Percentiles rank a stretch among this genome's conserved stretches.
Conservation (phyloP, 2,113 vertebrate genomes). For the Gavia stellata region DNA sequence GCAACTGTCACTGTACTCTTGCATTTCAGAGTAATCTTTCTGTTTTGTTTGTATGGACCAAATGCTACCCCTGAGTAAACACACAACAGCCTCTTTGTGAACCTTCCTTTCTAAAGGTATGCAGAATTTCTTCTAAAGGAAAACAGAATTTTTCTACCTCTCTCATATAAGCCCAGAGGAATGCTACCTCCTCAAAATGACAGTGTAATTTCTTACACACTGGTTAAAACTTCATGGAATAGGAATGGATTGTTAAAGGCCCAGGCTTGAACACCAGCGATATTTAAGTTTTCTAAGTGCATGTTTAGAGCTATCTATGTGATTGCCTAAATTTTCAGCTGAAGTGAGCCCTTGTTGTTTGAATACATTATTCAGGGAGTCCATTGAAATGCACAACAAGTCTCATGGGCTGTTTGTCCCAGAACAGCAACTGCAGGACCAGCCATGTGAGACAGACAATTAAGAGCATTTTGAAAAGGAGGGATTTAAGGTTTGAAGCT, state of each 20-base stretch:
- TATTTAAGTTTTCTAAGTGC: neutral
- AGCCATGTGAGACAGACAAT: neutral
- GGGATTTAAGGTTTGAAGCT: neutral
- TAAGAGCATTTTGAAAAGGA: neutral
- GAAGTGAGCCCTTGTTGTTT: neutral
- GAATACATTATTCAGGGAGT: neutral
- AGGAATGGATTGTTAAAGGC: neutral
- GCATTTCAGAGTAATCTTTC: neutral
- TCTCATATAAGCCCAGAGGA: neutral
- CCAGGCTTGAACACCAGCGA: neutral
- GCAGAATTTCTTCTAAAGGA: neutral
- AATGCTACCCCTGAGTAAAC: neutral
- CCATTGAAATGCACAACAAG: conserved; percentile 12
- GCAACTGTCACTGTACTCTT: neutral
- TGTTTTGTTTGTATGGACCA: neutral
- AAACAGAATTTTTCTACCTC: neutral
- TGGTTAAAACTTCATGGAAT: neutral
- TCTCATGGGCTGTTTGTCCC: neutral
- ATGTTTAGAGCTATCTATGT: neutral
- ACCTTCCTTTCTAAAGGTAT: neutral
- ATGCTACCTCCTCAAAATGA: neutral
- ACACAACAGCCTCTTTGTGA: neutral
- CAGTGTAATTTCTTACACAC: neutral
- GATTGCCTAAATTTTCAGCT: neutral
- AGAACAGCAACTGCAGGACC: neutral